Conservation (phyloP, 2,113 vertebrate genomes). For the Haemorhous mexicanus region DNA sequence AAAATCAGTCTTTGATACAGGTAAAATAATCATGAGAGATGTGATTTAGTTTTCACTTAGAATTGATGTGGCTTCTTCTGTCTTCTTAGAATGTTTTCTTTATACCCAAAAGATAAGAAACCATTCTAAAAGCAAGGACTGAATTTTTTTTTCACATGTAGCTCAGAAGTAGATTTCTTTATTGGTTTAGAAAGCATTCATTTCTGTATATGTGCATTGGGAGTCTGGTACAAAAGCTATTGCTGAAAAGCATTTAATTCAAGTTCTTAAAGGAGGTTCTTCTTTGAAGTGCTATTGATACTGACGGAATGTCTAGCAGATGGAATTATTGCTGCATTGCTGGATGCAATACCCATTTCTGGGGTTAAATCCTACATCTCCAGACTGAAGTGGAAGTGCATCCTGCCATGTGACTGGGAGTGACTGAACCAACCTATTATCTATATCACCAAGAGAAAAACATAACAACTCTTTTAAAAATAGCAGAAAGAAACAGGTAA, state of each 20-base stretch:
- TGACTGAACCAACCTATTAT: background rate
- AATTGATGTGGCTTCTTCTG: background rate
- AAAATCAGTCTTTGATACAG: background rate
- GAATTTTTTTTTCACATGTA: background rate
- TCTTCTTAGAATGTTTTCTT: background rate
- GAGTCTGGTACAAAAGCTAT: background rate
- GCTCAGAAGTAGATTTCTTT: background rate
- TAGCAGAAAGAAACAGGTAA: background rate
- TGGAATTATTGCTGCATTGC: background rate
- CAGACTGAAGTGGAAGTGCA: background rate
- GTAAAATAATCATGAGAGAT: background rate
- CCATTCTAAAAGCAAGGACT: background rate
- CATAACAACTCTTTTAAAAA: background rate
- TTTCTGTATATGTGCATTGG: background rate
- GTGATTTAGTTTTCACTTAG: background rate
- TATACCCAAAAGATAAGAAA: background rate
- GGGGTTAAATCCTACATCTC: background rate
- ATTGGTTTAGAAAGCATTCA: background rate
- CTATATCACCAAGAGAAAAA: background rate
- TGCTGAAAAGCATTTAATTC: background rate
- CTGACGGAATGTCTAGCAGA: background rate
- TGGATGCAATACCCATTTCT: background rate
- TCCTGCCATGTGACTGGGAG: background rate
- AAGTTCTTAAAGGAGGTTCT: background rate
- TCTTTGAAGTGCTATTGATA: background rate